phyloP scores from a whole-genome alignment of 53 echinoderm and acorn worm genomes.

The Hippasteria phrygiana region DNA sequence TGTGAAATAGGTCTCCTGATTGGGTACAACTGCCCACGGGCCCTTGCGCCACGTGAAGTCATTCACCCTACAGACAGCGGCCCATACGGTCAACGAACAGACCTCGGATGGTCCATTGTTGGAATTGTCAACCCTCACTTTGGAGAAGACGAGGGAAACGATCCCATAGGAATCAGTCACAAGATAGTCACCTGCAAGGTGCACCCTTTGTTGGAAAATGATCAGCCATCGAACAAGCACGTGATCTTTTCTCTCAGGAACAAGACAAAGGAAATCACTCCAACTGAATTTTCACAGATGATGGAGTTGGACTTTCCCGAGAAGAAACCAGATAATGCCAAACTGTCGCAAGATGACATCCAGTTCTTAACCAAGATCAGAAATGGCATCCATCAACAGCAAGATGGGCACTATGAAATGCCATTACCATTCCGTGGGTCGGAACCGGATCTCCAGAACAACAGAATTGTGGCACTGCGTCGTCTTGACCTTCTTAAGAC shows the following conservation, averaged over 20 bases:
- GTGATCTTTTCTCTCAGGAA: not conserved
- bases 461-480: conserved; percentile 4
- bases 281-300: conserved; percentile 39
- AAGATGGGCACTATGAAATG: conserved; percentile 48
- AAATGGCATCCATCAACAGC: conserved; percentile 32
- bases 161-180: conserved; percentile 63
- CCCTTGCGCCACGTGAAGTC: conserved; percentile 52
- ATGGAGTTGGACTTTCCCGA: conserved; percentile 67
- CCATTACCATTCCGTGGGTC: conserved; percentile 42
- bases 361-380: conserved; percentile 35
- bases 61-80: conserved; percentile 41
- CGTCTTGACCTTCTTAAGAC: conserved; percentile 27
- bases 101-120: conserved; percentile 71
- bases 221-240: not conserved
- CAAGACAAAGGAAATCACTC: conserved; percentile 56
- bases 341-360: conserved; percentile 34
- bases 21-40: conserved; percentile 66
- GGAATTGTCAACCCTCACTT: conserved; percentile 28
- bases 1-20: conserved; percentile 60
- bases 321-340: not conserved
- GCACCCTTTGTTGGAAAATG: conserved; percentile 13
- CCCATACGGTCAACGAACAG: conserved; percentile 57
- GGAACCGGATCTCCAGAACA: conserved; percentile 31
- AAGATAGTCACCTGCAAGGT: conserved; percentile 42
- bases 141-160: conserved; percentile 7